A percentile compares a stretch with the other conserved stretches of the same genome.
These are phyloP conservation scores for Aleadryas rufinucha DNA, from an alignment of 2,113 vertebrate species.

Conservation along the genomic window DNA sequence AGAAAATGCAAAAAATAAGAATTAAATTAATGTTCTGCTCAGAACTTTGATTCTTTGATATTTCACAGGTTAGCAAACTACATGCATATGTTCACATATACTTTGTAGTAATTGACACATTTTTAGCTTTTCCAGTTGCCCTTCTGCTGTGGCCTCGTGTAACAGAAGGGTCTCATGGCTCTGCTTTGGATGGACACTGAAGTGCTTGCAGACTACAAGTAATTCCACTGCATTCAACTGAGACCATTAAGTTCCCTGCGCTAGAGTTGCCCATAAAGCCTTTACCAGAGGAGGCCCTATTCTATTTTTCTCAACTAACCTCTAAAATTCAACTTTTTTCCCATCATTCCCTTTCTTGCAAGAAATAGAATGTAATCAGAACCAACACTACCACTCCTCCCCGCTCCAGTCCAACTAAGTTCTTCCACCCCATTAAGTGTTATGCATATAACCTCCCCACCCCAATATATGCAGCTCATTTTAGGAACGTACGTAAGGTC, in stretches of 20 bases:
- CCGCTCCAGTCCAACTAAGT: neutral
- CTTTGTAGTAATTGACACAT: neutral
- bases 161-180: neutral
- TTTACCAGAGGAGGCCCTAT: neutral
- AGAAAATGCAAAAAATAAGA: neutral
- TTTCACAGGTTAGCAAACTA: neutral
- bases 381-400: neutral
- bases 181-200: neutral
- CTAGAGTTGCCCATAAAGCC: neutral
- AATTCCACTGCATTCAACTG: neutral
- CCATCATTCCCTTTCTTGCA: neutral
- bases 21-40: neutral
- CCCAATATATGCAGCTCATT: neutral
- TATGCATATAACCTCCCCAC: neutral
- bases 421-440: neutral
- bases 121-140: neutral
- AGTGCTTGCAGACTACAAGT: fast-evolving
- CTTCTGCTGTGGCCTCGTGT: neutral
- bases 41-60: neutral
- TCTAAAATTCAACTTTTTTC: neutral
- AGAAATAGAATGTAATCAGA: neutral
- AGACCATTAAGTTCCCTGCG: neutral
- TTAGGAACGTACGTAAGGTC: neutral
- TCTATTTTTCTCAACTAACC: neutral
- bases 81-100: fast-evolving